Percentiles rank a stretch among this genome's conserved stretches.
These are phyloP conservation scores for Phyllostomus discolor DNA, from an alignment of 2,113 vertebrate species.

Conservation along the genomic window DNA sequence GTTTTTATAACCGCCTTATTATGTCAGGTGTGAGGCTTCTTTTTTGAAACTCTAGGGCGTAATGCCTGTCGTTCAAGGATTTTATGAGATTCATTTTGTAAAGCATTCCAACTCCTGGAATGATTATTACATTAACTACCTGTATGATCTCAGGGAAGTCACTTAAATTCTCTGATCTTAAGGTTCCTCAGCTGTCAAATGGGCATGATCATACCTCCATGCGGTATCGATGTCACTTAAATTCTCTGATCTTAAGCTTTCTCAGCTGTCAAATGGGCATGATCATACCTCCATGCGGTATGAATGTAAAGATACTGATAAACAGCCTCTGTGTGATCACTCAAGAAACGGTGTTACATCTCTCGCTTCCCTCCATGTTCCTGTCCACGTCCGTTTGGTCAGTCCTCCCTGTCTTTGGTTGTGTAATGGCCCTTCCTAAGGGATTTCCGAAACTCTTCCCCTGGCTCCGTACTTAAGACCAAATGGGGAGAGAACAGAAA, in stretches of 20 bases:
- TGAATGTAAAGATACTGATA: background rate
- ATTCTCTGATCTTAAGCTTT: background rate
- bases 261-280: slow-evolving; percentile 18
- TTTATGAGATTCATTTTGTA: slow-evolving; percentile 6
- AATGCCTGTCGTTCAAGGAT: background rate
- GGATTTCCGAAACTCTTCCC: background rate
- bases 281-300: background rate
- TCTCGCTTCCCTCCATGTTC: background rate
- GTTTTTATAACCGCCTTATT: slow-evolving; percentile 1
- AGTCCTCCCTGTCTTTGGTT: background rate
- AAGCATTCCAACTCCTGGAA: background rate
- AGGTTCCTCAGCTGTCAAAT: slow-evolving; percentile 28
- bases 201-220: too few species aligned
- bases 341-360: background rate
- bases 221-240: too few species aligned
- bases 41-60: background rate
- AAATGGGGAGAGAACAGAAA: background rate
- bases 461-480: background rate
- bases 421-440: background rate
- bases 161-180: background rate
- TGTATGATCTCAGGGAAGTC: background rate
- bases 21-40: background rate
- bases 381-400: background rate
- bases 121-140: background rate
- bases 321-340: background rate